Evolutionary conservation across 2,888 invertebrate genomes (phyloP).

Genomic region (Busseola fusca): DNA sequence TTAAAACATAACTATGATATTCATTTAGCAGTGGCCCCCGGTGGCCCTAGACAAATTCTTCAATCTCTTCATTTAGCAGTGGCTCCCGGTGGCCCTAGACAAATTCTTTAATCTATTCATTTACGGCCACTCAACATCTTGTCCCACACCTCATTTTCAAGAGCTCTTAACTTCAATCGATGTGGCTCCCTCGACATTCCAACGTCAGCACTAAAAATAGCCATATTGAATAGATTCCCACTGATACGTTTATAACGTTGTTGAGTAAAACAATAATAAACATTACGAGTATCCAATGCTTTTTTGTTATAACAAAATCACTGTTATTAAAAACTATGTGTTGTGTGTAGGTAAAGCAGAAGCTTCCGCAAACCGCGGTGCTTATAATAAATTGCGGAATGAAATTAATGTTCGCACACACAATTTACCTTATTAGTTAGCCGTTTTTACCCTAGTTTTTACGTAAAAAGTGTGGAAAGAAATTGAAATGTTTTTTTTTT

Average conservation of each 20-base stretch:
- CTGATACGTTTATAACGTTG: conserved; percentile 30
- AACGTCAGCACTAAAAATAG: conserved; percentile 4
- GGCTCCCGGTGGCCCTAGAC: background rate
- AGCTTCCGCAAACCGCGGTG: conserved; percentile 28
- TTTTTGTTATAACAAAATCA: conserved; percentile 31
- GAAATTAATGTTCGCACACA: conserved; percentile 30
- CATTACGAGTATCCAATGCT: conserved; percentile 19
- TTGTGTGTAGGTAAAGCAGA: conserved; percentile 27
- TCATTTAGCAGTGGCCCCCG: no score
- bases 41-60: background rate
- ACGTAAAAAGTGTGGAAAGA: background rate
- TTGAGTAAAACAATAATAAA: conserved; percentile 50
- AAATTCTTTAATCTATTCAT: no score
- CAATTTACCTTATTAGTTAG: conserved; percentile 7
- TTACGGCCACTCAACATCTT: background rate
- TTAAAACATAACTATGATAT: background rate
- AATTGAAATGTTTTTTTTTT: conserved; percentile 17
- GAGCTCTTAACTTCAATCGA: conserved; percentile 4
- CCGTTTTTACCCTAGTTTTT: background rate
- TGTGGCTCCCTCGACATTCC: background rate
- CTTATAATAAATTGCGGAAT: conserved; percentile 6
- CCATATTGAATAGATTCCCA: conserved; percentile 16
- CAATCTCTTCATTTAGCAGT: background rate
- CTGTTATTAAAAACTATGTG: conserved; percentile 39
- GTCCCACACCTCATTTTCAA: background rate